These are phyloP conservation scores for Yponomeuta malinellus DNA, from an alignment of 2,888 invertebrate genomes.

Conservation along the genomic window DNA sequence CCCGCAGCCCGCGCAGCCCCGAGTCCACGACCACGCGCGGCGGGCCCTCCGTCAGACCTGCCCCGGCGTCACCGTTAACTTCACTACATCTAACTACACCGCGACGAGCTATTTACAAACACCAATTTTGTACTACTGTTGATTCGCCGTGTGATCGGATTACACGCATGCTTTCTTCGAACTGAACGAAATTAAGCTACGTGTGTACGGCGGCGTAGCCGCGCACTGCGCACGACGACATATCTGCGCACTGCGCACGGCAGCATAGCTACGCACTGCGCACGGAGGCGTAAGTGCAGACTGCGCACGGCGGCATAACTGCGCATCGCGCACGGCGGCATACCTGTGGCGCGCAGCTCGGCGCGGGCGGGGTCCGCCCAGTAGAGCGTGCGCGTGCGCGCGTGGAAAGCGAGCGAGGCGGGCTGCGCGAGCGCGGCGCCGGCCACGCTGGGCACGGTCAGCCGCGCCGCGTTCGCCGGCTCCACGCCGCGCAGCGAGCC, in stretches of 20 bases:
- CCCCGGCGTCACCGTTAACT: not conserved
- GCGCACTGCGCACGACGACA: no score
- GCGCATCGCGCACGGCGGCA: no score
- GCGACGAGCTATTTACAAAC: no score
- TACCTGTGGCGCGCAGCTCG: not conserved
- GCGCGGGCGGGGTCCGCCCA: constrained; percentile 82
- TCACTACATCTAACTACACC: not conserved
- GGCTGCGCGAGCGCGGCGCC: constrained; percentile 82
- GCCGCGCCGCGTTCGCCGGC: constrained; percentile 82
- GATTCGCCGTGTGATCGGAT: not conserved
- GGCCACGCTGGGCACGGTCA: constrained; percentile 88
- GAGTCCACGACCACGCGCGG: not conserved
- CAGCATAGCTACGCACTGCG: no score
- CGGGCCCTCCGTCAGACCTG: constrained; percentile 35
- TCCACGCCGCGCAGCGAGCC: constrained; percentile 91
- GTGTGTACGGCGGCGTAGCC: no score
- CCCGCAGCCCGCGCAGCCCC: not conserved
- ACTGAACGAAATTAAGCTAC: no score
- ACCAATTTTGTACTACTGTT: not conserved
- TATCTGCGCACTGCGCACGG: no score
- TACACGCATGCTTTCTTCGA: not conserved
- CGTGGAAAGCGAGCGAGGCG: constrained; percentile 81
- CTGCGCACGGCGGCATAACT: no score
- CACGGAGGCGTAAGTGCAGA: no score
- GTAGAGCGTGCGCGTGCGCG: constrained; percentile 80